A percentile compares a stretch with the other conserved stretches of the same genome.
phyloP scores from a whole-genome alignment of 2,113 vertebrate genomes.

The Scophthalmus maximus region DNA sequence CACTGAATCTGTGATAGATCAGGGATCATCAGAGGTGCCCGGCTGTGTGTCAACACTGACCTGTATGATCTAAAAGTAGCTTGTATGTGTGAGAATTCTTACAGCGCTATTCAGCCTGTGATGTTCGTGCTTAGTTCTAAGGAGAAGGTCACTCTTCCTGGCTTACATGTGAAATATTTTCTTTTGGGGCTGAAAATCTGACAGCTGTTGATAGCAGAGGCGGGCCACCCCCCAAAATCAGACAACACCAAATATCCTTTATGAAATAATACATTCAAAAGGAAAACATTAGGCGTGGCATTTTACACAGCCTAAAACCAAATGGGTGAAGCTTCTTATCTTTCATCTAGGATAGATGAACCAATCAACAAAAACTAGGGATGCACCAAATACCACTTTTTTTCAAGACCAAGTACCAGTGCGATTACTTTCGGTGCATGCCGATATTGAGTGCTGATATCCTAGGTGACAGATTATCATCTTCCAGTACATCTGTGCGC shows the following conservation, averaged over 20 bases:
- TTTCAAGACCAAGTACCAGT: no score
- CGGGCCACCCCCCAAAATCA: not conserved
- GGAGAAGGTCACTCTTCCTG: not conserved
- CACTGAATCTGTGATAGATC: not conserved
- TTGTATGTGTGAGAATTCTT: not conserved
- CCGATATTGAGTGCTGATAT: no score
- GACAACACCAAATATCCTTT: no score
- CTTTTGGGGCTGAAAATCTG: not conserved
- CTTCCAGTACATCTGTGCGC: not conserved
- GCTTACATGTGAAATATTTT: not conserved
- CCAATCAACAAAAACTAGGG: no score
- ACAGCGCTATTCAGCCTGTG: not conserved
- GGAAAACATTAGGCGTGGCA: not conserved
- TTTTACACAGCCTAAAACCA: not conserved
- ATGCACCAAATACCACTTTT: no score
- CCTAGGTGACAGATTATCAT: not conserved
- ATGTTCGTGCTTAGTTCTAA: not conserved
- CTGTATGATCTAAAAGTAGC: not conserved
- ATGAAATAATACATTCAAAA: slow-evolving; percentile 1
- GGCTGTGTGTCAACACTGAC: not conserved
- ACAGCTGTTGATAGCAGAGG: not conserved
- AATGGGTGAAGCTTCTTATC: not conserved
- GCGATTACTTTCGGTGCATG: no score
- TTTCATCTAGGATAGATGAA: no score
- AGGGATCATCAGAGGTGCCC: slow-evolving; percentile 4